Conservation (phyloP, 2,888 invertebrate genomes). For the Allacma fusca region DNA sequence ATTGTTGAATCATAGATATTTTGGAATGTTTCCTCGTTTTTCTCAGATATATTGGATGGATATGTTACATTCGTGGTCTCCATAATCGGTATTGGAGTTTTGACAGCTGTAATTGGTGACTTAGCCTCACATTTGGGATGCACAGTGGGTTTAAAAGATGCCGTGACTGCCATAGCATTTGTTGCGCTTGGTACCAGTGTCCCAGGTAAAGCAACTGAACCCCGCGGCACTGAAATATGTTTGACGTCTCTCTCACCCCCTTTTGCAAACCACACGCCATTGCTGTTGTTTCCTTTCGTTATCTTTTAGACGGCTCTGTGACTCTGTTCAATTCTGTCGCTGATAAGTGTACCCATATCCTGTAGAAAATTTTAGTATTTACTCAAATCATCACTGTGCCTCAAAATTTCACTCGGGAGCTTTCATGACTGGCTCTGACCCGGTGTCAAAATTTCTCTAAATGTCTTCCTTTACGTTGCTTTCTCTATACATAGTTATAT, state of each 20-base stretch:
- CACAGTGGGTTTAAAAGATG: constrained; percentile 69
- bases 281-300: no score
- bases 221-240: background rate
- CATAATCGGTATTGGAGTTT: constrained; percentile 69
- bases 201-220: constrained; percentile 65
- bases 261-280: background rate
- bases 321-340: background rate
- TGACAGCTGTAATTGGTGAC: constrained; percentile 72
- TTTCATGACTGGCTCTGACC: constrained; percentile 13
- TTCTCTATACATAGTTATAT: background rate
- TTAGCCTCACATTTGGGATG: constrained; percentile 72
- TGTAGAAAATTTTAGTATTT: background rate
- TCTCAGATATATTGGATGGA: constrained; percentile 67
- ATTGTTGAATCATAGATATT: background rate
- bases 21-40: constrained; percentile 20
- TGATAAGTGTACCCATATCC: background rate
- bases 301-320: background rate
- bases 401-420: constrained; percentile 4
- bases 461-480: background rate
- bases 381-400: background rate
- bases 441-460: background rate
- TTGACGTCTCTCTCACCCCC: background rate
- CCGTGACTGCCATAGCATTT: constrained; percentile 72
- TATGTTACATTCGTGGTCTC: constrained; percentile 70
- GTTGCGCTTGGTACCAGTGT: constrained; percentile 73